Conservation (phyloP, 2,797 vertebrate genomes). For the Pterois miles region DNA sequence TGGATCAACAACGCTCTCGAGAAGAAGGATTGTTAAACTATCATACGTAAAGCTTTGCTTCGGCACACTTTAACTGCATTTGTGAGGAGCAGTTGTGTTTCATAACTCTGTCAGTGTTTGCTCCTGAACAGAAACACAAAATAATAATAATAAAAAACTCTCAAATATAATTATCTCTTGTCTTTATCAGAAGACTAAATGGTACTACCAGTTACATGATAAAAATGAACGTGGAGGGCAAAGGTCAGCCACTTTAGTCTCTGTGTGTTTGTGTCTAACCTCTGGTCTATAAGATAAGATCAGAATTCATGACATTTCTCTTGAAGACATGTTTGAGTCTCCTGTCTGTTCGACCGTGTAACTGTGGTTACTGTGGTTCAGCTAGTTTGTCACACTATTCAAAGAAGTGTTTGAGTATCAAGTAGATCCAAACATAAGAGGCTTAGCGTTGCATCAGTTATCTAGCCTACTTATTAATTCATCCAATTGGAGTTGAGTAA, state of each 20-base stretch:
- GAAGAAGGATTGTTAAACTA: too few relatives aligned
- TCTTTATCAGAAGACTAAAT: too few relatives aligned
- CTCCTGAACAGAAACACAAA: too few relatives aligned
- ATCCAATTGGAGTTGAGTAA: not conserved
- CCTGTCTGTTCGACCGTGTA: not conserved
- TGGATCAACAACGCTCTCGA: conserved; percentile 30
- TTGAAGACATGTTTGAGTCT: not conserved
- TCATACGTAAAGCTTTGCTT: too few relatives aligned
- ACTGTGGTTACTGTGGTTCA: not conserved
- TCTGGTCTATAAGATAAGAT: not conserved
- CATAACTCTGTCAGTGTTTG: too few relatives aligned
- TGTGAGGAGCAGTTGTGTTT: too few relatives aligned
- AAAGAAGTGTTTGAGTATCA: not conserved
- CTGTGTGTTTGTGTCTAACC: not conserved
- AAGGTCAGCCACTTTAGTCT: not conserved
- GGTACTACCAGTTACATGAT: too few relatives aligned
- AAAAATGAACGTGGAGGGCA: too few relatives aligned
- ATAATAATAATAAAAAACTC: too few relatives aligned
- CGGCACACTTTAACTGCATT: too few relatives aligned
- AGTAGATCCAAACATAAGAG: not conserved
- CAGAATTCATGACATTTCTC: not conserved
- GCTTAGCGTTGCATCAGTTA: not conserved
- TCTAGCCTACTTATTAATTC: not conserved
- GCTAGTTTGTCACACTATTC: not conserved
- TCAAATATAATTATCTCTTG: too few relatives aligned